phyloP scores from a whole-genome alignment of 2,797 vertebrate genomes.

The Carcharodon carcharias region DNA sequence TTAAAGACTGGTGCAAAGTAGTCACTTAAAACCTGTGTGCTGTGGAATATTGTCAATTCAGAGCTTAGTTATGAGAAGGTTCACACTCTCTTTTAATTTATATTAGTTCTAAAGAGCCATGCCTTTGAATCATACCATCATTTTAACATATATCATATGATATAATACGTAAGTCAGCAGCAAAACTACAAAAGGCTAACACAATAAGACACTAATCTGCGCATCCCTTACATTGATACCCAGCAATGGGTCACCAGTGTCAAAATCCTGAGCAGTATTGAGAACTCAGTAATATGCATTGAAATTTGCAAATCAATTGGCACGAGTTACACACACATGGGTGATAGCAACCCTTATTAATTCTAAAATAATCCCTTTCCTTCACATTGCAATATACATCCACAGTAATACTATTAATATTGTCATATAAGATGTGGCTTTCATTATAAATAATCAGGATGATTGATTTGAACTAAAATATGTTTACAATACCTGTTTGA shows the following conservation, averaged over 20 bases:
- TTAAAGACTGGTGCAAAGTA: background rate
- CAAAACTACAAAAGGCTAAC: background rate
- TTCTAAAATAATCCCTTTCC: background rate
- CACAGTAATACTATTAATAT: background rate
- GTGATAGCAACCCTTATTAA: background rate
- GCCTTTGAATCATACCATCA: background rate
- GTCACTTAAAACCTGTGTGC: background rate
- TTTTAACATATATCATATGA: background rate
- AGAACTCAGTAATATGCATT: background rate
- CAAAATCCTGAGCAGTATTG: background rate
- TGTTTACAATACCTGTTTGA: background rate
- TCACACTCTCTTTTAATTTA: background rate
- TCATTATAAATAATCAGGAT: background rate
- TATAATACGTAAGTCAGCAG: background rate
- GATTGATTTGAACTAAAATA: slow-evolving; percentile 7
- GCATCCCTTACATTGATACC: background rate
- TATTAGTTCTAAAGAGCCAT: background rate
- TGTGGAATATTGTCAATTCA: background rate
- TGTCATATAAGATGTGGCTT: background rate
- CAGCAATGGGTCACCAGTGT: background rate
- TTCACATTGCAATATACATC: background rate
- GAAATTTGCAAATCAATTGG: background rate
- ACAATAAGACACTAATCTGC: background rate
- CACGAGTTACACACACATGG: background rate
- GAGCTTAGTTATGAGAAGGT: background rate